Evolutionary conservation across 2,888 invertebrate species (phyloP).

Genomic region (Lasioglossum marginatum): DNA sequence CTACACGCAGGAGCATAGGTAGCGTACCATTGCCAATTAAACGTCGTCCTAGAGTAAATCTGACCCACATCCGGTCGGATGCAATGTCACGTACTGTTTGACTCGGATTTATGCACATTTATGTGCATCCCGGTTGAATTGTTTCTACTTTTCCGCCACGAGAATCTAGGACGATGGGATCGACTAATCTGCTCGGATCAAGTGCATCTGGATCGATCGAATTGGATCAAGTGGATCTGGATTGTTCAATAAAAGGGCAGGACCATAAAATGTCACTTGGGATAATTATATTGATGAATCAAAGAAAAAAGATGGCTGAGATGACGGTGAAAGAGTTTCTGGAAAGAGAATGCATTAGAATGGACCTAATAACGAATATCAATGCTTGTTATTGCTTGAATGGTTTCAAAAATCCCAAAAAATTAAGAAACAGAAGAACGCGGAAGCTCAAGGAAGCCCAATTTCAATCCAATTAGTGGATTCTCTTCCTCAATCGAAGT

Average conservation of each 20-base stretch:
- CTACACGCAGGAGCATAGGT: conserved; percentile 63
- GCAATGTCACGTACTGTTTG: conserved; percentile 70
- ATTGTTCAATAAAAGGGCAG: not conserved
- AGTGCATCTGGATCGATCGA: not conserved
- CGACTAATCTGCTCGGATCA: not conserved
- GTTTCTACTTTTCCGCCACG: not conserved
- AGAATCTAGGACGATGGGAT: not conserved
- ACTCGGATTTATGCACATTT: conserved; percentile 58
- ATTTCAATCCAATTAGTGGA: not conserved
- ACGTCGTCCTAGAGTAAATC: conserved; percentile 76
- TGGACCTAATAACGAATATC: not conserved
- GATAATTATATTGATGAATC: not conserved
- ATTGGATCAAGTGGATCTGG: not conserved
- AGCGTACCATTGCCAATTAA: conserved; percentile 64
- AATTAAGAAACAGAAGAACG: not conserved
- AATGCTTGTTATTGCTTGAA: not conserved
- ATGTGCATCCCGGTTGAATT: not conserved
- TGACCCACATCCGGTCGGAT: conserved; percentile 74
- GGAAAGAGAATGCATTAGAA: not conserved
- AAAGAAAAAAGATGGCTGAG: not conserved
- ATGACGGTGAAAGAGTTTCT: not conserved
- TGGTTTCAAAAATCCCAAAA: not conserved
- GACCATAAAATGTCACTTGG: not conserved
- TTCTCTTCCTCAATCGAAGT: not conserved
- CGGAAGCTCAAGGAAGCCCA: not conserved